Evolutionary conservation across 2,888 invertebrate species (phyloP).

Genomic region (Pollenia angustigena): DNA sequence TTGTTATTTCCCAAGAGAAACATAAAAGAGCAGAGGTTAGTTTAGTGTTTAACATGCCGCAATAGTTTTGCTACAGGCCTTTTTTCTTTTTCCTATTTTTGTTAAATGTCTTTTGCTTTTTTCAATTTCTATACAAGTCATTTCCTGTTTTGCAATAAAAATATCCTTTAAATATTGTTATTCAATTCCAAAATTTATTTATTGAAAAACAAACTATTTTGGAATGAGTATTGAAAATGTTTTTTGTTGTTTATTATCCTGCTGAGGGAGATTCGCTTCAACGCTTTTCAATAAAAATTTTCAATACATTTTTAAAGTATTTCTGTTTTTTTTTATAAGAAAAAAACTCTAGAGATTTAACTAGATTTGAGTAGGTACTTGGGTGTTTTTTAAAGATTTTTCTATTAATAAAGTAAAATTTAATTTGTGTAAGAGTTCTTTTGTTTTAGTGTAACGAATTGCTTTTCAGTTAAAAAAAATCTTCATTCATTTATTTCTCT

Average conservation of each 20-base stretch:
- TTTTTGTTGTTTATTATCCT: constrained; percentile 30
- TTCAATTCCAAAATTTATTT: constrained; percentile 61
- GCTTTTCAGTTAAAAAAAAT: background rate
- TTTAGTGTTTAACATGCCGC: constrained; percentile 62
- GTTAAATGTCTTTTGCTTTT: constrained; percentile 19
- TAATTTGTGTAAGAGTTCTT: constrained; percentile 36
- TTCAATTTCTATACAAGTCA: constrained; percentile 67
- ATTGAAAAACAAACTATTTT: constrained; percentile 39
- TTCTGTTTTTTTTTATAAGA: constrained; percentile 1
- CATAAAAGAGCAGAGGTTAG: background rate
- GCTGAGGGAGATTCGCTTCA: constrained; percentile 67
- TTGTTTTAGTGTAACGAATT: constrained; percentile 63
- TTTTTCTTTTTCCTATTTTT: background rate
- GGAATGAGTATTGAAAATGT: constrained; percentile 37
- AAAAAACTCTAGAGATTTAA: constrained; percentile 48
- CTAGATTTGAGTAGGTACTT: constrained; percentile 52
- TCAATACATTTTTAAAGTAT: background rate
- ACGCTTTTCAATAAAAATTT: constrained; percentile 58
- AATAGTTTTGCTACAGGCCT: constrained; percentile 29
- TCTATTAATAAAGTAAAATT: constrained; percentile 30
- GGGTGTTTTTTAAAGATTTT: constrained; percentile 29
- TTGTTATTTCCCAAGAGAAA: background rate
- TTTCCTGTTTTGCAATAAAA: constrained; percentile 64
- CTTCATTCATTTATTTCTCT: constrained; percentile 50
- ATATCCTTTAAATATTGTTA: constrained; percentile 43